Evolutionary conservation across 2,888 invertebrate genomes (phyloP).

Genomic region (Bellardia pandia): DNA sequence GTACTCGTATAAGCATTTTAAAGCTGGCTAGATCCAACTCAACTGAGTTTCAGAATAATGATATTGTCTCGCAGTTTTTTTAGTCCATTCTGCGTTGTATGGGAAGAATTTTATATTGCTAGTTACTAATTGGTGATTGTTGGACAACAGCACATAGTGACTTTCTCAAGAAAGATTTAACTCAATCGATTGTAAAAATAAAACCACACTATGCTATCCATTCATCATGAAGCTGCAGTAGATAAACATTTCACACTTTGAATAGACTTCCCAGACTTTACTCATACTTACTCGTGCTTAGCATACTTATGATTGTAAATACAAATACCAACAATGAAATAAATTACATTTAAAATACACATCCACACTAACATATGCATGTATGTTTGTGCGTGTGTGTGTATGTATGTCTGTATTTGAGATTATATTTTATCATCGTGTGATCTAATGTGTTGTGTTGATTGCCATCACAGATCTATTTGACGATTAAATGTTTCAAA

Average conservation of each 20-base stretch:
- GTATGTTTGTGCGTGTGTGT: neutral
- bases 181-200: no score
- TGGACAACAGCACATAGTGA: no score
- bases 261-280: slow-evolving; percentile 3
- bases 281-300: neutral
- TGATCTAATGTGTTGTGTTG: slow-evolving; percentile 15
- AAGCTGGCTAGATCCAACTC: no score
- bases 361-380: neutral
- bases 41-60: no score
- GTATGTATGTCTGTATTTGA: neutral
- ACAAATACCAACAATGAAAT: slow-evolving; percentile 32
- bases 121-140: no score
- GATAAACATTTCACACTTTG: neutral
- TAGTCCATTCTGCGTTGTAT: no score
- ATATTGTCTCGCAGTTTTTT: no score
- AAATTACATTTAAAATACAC: slow-evolving; percentile 31
- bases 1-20: no score
- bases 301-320: slow-evolving; percentile 36
- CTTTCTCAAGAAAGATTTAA: no score
- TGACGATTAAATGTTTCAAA: slow-evolving; percentile 50
- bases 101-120: no score
- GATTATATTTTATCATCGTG: slow-evolving; percentile 28
- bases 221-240: no score
- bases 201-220: no score
- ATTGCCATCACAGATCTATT: slow-evolving; percentile 44